phyloP scores from a whole-genome alignment of 2,888 invertebrate genomes.

The Lasioglossum zephyrum region DNA sequence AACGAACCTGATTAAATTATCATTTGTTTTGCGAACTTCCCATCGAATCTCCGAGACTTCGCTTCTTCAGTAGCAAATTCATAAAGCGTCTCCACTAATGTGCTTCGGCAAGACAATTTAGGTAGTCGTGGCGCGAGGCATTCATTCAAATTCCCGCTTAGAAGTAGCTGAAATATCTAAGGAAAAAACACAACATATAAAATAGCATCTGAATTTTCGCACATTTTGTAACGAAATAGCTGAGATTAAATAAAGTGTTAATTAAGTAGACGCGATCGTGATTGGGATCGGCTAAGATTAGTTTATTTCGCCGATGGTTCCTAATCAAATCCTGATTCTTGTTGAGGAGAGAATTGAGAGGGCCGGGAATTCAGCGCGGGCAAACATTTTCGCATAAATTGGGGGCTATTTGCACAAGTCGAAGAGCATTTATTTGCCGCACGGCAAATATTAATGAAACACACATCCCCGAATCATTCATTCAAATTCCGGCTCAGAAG shows the following conservation, averaged over 20 bases:
- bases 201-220: neutral
- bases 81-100: neutral
- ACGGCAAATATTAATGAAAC: conserved; percentile 48
- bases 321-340: neutral
- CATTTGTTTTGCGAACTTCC: neutral
- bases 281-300: neutral
- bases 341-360: rapidly evolving
- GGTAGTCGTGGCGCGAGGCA: neutral
- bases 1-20: neutral
- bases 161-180: neutral
- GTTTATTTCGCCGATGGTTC: neutral
- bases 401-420: conserved; percentile 21
- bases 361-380: neutral
- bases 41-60: neutral
- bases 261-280: neutral
- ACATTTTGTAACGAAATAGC: neutral
- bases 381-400: conserved; percentile 20
- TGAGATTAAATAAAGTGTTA: neutral
- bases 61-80: conserved; percentile 5
- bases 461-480: conserved; percentile 27
- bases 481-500: neutral
- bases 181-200: neutral
- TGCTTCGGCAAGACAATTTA: neutral
- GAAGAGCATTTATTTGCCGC: conserved; percentile 52
- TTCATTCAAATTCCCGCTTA: neutral